A percentile compares a stretch with the other conserved stretches of the same genome.
Conservation (phyloP, 2,113 vertebrate genomes). For the Ploceus nigricollis region DNA sequence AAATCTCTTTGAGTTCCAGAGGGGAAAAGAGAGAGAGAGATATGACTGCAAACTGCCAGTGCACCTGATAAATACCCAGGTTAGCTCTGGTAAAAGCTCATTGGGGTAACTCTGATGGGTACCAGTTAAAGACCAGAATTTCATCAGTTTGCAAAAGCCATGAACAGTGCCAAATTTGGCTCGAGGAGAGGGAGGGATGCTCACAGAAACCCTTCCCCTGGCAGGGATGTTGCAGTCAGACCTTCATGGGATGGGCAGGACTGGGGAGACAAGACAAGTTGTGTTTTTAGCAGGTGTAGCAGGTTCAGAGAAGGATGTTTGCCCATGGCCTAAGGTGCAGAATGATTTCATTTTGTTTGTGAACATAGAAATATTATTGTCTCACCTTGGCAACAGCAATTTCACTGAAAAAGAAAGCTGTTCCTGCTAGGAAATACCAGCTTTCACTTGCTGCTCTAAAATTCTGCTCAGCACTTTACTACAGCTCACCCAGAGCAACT, state of each 20-base stretch:
- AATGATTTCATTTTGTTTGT: conserved; percentile 30
- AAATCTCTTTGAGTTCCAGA: background rate
- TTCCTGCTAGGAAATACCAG: conserved; percentile 6
- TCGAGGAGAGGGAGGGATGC: background rate
- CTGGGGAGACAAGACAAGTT: background rate
- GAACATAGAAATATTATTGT: conserved; percentile 33
- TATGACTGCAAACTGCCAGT: background rate
- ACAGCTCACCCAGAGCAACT: background rate
- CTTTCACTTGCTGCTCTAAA: conserved; percentile 12
- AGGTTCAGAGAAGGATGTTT: background rate
- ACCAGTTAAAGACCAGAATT: background rate
- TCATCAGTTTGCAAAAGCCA: background rate
- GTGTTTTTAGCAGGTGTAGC: background rate
- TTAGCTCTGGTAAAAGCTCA: background rate
- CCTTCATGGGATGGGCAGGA: accelerated
- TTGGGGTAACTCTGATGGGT: background rate
- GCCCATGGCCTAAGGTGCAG: background rate
- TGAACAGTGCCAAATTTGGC: background rate
- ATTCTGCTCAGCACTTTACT: background rate
- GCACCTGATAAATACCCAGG: background rate
- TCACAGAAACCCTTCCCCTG: background rate
- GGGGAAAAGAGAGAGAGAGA: background rate
- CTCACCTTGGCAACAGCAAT: conserved; percentile 35
- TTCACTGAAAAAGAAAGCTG: background rate
- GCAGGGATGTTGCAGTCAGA: background rate